phyloP scores from a whole-genome alignment of 2,888 invertebrate genomes.

The Heteromyza rotundicornis region DNA sequence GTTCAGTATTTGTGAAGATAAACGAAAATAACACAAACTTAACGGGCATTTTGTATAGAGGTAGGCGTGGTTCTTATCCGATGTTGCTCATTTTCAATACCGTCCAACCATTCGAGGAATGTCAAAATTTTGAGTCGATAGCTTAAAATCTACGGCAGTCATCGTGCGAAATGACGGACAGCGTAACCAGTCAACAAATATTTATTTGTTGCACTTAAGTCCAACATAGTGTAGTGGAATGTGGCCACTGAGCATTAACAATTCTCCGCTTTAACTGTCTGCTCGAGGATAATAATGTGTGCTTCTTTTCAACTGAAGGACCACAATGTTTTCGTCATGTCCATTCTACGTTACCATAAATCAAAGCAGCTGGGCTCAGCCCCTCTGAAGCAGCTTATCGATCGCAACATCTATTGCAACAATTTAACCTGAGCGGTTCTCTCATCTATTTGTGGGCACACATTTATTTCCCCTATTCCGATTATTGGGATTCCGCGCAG shows the following conservation, averaged over 20 bases:
- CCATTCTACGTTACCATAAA: constrained; percentile 36
- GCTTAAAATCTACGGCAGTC: no score
- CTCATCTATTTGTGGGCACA: neutral
- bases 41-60: no score
- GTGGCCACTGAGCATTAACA: neutral
- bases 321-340: constrained; percentile 31
- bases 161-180: no score
- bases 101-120: no score
- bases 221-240: no score
- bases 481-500: neutral
- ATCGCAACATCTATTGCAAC: neutral
- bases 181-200: no score
- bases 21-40: no score
- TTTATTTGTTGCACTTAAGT: no score
- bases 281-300: constrained; percentile 15
- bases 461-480: neutral
- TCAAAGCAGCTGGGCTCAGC: constrained; percentile 23
- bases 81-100: no score
- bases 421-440: neutral
- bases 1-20: no score
- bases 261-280: constrained; percentile 13
- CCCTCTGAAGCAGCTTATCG: constrained; percentile 27
- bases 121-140: no score
- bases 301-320: neutral
- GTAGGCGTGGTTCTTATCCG: no score